A percentile compares a stretch with the other conserved stretches of the same genome.
Conservation (phyloP, 2,113 vertebrate species). For the Nettapus auritus region DNA sequence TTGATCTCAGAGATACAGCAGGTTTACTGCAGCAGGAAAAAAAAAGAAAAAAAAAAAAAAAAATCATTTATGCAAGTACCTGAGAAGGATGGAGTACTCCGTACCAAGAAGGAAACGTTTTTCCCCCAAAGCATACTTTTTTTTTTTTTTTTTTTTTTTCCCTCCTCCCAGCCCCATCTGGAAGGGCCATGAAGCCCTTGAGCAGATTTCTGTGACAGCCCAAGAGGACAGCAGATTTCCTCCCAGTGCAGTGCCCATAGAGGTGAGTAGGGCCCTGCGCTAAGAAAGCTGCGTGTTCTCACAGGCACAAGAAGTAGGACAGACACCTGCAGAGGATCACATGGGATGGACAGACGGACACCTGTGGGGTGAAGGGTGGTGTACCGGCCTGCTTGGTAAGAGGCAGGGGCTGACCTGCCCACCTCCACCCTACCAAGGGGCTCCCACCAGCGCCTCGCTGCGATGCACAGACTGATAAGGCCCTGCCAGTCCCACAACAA, state of each 20-base stretch:
- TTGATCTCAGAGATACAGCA: background rate
- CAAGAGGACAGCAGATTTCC: background rate
- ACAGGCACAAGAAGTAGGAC: fast-evolving
- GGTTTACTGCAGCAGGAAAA: background rate
- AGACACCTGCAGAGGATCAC: fast-evolving
- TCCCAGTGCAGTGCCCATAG: too few relatives aligned
- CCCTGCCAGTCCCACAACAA: background rate
- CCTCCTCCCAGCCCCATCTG: background rate
- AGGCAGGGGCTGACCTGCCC: too few relatives aligned
- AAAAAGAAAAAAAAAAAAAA: background rate
- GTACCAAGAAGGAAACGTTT: background rate
- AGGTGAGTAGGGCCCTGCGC: too few relatives aligned
- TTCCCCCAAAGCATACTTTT: background rate
- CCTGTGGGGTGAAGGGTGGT: too few relatives aligned
- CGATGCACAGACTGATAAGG: background rate
- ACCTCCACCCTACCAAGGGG: too few relatives aligned
- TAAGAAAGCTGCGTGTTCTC: fast-evolving
- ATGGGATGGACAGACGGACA: background rate
- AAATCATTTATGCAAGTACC: background rate
- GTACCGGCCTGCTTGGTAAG: too few relatives aligned
- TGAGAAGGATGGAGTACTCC: background rate
- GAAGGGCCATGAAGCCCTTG: background rate
- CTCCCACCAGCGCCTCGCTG: too few relatives aligned
- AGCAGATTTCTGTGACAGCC: too few relatives aligned
- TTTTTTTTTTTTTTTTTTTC: background rate